A percentile compares a stretch with the other conserved stretches of the same genome.
Evolutionary conservation across 2,888 invertebrate genomes (phyloP).

Genomic region (Plemyria rubiginata): DNA sequence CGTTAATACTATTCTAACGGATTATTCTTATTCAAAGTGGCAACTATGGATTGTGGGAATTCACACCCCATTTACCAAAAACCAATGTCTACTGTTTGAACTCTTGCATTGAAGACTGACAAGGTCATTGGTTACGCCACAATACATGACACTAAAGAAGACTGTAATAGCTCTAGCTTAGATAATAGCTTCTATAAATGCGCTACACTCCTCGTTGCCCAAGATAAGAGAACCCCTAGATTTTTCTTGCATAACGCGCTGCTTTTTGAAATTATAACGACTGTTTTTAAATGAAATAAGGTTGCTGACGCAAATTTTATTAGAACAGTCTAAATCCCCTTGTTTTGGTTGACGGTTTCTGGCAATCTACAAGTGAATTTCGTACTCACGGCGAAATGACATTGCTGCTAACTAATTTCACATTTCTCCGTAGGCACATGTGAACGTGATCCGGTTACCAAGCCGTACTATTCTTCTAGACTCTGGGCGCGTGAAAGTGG

Average conservation of each 20-base stretch:
- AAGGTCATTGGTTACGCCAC: conserved; percentile 26
- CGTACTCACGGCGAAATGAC: too few species aligned
- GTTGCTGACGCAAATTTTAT: conserved; percentile 22
- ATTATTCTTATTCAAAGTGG: too few species aligned
- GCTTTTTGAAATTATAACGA: conserved; percentile 38
- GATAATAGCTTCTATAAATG: conserved; percentile 47
- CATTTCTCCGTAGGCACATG: too few species aligned
- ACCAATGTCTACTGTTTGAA: background rate
- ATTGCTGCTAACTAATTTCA: too few species aligned
- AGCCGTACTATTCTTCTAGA: too few species aligned
- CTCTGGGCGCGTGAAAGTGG: too few species aligned
- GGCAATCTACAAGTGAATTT: background rate
- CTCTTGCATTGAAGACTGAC: background rate
- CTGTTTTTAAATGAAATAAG: conserved; percentile 45
- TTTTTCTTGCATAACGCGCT: conserved; percentile 44
- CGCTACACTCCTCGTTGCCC: conserved; percentile 49
- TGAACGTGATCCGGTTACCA: too few species aligned
- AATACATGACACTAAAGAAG: conserved; percentile 22
- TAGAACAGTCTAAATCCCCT: background rate
- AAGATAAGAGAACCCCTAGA: conserved; percentile 50
- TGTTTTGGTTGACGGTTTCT: conserved; percentile 1
- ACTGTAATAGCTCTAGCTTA: conserved; percentile 20
- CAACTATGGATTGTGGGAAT: too few species aligned
- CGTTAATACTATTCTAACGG: too few species aligned
- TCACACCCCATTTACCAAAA: too few species aligned